phyloP scores from a whole-genome alignment of 1,140 invertebrate species.

The Atopsyche davidsoni region DNA sequence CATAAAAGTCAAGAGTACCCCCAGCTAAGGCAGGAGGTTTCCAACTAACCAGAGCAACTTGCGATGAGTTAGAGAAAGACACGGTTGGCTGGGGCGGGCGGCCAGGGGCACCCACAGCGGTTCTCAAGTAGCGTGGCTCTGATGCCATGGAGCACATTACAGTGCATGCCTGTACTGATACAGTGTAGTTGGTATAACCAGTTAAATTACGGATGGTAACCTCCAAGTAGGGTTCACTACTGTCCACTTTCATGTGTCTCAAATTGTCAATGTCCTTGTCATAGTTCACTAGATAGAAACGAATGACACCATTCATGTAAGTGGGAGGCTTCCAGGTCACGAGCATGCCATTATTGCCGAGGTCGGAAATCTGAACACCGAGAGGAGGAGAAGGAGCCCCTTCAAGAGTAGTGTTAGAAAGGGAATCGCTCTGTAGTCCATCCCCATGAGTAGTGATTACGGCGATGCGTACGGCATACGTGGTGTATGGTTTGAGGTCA shows the following conservation, averaged over 20 bases:
- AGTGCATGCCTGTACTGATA: slow-evolving; percentile 65
- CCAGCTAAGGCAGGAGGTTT: slow-evolving; percentile 50
- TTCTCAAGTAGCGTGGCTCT: slow-evolving; percentile 42
- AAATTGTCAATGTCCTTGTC: slow-evolving; percentile 26
- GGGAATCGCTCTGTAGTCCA: slow-evolving; percentile 61
- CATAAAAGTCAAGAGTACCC: slow-evolving; percentile 56
- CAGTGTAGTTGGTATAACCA: slow-evolving; percentile 57
- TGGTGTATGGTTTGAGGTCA: slow-evolving; percentile 66
- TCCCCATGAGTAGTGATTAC: slow-evolving; percentile 67
- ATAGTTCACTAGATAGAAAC: slow-evolving; percentile 62
- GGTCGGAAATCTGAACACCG: slow-evolving; percentile 52
- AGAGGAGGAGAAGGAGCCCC: slow-evolving; percentile 55
- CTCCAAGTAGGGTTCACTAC: slow-evolving; percentile 33
- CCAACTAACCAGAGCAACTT: slow-evolving; percentile 45
- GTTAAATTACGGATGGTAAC: slow-evolving; percentile 35
- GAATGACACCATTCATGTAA: slow-evolving; percentile 66
- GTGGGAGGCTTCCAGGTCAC: slow-evolving; percentile 64
- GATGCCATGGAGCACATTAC: slow-evolving; percentile 55
- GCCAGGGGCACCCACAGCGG: slow-evolving; percentile 56
- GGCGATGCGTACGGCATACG: slow-evolving; percentile 67
- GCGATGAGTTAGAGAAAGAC: slow-evolving; percentile 34
- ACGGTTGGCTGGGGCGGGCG: slow-evolving; percentile 45
- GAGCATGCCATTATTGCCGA: slow-evolving; percentile 60
- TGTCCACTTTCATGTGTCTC: slow-evolving; percentile 31
- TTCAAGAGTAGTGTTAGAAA: slow-evolving; percentile 67